phyloP scores from a whole-genome alignment of 2,888 invertebrate species.

The Platypus cylindrus region DNA sequence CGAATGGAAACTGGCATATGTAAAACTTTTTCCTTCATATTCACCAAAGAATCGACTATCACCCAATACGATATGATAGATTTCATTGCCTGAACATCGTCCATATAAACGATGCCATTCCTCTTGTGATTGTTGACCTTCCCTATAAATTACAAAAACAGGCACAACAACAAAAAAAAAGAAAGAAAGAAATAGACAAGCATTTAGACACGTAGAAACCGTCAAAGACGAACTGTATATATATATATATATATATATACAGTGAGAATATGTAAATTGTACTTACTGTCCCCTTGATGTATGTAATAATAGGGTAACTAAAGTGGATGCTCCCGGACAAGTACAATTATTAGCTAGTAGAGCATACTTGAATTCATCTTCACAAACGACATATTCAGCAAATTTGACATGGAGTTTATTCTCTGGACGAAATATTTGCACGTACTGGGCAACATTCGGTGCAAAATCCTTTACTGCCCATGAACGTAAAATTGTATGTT shows the following conservation, averaged over 20 bases:
- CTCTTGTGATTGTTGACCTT: conserved; percentile 88
- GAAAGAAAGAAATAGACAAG: too few species aligned
- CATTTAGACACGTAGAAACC: too few species aligned
- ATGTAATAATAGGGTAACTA: conserved; percentile 89
- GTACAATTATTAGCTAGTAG: conserved; percentile 96
- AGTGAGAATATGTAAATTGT: too few species aligned
- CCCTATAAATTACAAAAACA: conserved; percentile 57
- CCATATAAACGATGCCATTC: conserved; percentile 99
- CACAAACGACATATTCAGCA: conserved; percentile 96
- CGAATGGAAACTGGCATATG: conserved; percentile 98
- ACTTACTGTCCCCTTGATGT: conserved; percentile 97
- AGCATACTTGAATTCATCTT: conserved; percentile 98
- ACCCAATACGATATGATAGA: conserved; percentile 90
- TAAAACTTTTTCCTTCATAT: conserved; percentile 97
- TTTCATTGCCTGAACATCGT: conserved; percentile 97
- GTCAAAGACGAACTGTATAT: too few species aligned
- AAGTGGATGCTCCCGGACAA: conserved; percentile 92
- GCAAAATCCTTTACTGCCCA: conserved; percentile 99
- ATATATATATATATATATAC: too few species aligned
- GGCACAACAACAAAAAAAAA: too few species aligned
- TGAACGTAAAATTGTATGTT: conserved; percentile 63
- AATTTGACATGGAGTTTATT: conserved; percentile 98
- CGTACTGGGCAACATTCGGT: conserved; percentile 91
- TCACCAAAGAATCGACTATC: conserved; percentile 97
- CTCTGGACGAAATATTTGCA: conserved; percentile 96